Evolutionary conservation across 2,113 vertebrate species (phyloP), one percentile per base, ranked within the genome.

Genomic region (Etia nguti): DNA sequence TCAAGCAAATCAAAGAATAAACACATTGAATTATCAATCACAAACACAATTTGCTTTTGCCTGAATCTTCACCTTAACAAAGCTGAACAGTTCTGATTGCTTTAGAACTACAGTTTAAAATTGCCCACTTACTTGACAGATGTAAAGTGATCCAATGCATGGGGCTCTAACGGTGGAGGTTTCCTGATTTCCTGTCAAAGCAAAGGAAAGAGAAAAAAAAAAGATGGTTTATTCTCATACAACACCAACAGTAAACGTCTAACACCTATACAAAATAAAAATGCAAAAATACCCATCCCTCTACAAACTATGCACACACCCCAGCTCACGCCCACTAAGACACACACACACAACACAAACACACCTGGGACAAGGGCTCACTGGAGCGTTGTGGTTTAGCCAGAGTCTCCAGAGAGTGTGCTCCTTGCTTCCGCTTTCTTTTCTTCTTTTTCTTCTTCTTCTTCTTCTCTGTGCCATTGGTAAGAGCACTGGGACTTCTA

Each of bases 391-490:
- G 95, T 56, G 94, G 93, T 93, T 95, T 96, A 65, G 94, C 94
- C 87, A 94, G 96, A 70, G 96, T 97, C 92, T 98, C 98, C 92
- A 97, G 96, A 84, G 97, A 97, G 89, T 96, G 96, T 86, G 95
- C 93, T 86, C 96, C 96, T 87, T 97, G 97, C 90, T 98, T 99
- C 96, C 97, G 97, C 95, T 98, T 98, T 93, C 96, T 98, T 83
- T 93, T 98, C 93, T 97, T 98, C 94, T 96, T 98, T 86, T 97
- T 98, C 90, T 97, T 98, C 94, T n/a, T n/a, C n/a, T 97, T 98
- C 94, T 96, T 98, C 95, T 96, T 98, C 87, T 97, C 97, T 92
- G 96, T 95, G 91, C 98, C 98, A 93, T 99, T 99, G 86, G 96
- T 97, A 92, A 98, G 90, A 90, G 97, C 93, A 95, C 96, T 97